Evolutionary conservation across 2,888 invertebrate species (phyloP).

Genomic region (Allophyes oxyacanthae): DNA sequence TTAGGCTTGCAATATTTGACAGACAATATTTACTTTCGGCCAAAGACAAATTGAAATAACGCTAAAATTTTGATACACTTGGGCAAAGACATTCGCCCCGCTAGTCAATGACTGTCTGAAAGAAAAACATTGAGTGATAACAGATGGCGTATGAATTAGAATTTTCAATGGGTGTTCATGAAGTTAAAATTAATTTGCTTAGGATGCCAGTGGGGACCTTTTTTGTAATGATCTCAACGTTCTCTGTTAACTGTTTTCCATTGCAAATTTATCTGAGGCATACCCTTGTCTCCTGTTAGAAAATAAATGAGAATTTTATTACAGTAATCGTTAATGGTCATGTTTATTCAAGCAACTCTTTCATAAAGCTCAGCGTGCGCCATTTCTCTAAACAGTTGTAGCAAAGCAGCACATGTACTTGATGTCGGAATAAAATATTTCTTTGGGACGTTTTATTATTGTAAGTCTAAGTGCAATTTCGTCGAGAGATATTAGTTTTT

Average conservation of each 20-base stretch:
- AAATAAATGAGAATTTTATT: slow-evolving; percentile 24
- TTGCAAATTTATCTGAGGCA: slow-evolving; percentile 34
- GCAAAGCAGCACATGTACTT: slow-evolving; percentile 29
- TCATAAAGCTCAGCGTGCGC: slow-evolving; percentile 5
- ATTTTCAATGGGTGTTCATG: slow-evolving; percentile 23
- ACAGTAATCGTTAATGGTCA: slow-evolving; percentile 16
- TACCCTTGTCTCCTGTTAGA: slow-evolving; percentile 26
- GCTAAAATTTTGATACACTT: slow-evolving; percentile 27
- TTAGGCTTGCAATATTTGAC: slow-evolving; percentile 20
- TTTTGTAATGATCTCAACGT: slow-evolving; percentile 20
- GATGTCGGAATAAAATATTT: slow-evolving; percentile 36
- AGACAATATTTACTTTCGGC: slow-evolving; percentile 25
- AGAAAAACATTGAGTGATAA: slow-evolving; percentile 13
- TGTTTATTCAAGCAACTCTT: neutral
- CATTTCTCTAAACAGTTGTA: slow-evolving; percentile 7
- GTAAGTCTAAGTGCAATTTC: slow-evolving; percentile 12
- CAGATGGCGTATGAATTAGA: slow-evolving; percentile 17
- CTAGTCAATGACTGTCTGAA: slow-evolving; percentile 53
- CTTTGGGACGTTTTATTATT: slow-evolving; percentile 16
- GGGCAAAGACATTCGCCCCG: slow-evolving; percentile 20
- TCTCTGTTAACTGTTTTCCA: slow-evolving; percentile 22
- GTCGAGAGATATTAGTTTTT: slow-evolving; percentile 5
- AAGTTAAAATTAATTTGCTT: slow-evolving; percentile 34
- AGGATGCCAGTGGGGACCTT: slow-evolving; percentile 13
- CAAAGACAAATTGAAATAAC: slow-evolving; percentile 23